Evolutionary conservation across 2,888 invertebrate genomes (phyloP).

Genomic region (Steromphala cineraria): DNA sequence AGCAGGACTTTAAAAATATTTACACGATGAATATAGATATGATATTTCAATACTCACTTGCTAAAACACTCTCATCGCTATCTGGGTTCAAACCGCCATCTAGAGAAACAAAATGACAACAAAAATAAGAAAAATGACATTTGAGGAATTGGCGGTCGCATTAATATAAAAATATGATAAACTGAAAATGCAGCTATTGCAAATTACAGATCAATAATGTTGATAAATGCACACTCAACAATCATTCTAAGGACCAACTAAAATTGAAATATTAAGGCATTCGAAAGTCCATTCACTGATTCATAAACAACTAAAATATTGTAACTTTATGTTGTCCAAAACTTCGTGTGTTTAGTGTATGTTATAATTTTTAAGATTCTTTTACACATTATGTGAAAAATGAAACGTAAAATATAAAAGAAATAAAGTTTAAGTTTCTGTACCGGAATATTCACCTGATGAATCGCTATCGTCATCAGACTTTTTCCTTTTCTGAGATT

Average conservation of each 20-base stretch:
- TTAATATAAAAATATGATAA: no score
- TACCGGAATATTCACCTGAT: conserved; percentile 30
- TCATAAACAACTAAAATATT: no score
- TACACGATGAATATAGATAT: neutral
- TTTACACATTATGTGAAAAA: neutral
- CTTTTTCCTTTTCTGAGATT: conserved; percentile 29
- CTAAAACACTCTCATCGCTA: conserved; percentile 33
- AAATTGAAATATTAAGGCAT: no score
- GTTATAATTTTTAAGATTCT: neutral
- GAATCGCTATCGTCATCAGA: conserved; percentile 37
- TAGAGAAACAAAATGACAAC: neutral
- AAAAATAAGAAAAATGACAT: neutral
- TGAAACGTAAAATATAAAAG: neutral
- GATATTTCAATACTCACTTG: neutral
- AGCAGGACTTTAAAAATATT: no score
- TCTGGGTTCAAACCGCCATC: conserved; percentile 30
- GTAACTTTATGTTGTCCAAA: no score
- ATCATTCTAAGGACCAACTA: no score
- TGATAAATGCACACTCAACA: no score
- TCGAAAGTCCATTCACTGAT: no score
- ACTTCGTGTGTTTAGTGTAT: no score
- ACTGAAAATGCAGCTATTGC: no score
- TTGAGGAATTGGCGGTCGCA: no score
- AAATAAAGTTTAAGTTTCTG: neutral
- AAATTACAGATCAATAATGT: no score